Conservation (phyloP, 2,888 invertebrate genomes). For the Neoascia interrupta region DNA sequence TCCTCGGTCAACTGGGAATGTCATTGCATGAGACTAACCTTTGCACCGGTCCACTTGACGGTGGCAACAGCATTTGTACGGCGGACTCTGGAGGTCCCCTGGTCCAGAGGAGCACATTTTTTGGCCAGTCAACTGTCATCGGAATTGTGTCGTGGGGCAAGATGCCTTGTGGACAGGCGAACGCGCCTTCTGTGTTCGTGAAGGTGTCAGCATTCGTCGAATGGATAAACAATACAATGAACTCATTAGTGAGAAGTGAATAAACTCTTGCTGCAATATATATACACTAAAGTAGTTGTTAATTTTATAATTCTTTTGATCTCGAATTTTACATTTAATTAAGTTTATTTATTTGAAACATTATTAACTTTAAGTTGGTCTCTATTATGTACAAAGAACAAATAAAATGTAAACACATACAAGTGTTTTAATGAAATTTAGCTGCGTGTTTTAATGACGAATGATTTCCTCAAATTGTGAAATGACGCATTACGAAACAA, state of each 20-base stretch:
- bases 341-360: constrained; percentile 10
- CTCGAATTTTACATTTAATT: constrained; percentile 5
- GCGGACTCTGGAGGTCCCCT: constrained; percentile 78
- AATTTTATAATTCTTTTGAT: constrained; percentile 1
- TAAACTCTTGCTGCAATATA: background rate
- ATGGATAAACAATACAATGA: constrained; percentile 77
- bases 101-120: constrained; percentile 71
- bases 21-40: constrained; percentile 77
- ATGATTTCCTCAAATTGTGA: constrained; percentile 26
- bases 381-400: background rate
- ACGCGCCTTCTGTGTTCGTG: constrained; percentile 80
- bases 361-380: background rate
- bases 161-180: constrained; percentile 79
- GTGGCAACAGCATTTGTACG: constrained; percentile 77
- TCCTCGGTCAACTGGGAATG: constrained; percentile 75
- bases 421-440: background rate
- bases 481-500: constrained; percentile 41
- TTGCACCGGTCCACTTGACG: constrained; percentile 77
- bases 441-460: background rate
- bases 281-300: background rate
- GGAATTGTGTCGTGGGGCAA: constrained; percentile 81
- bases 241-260: background rate
- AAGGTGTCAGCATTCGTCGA: constrained; percentile 80
- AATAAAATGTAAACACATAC: background rate
- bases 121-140: constrained; percentile 74